Percentiles rank a stretch among this genome's conserved stretches.
Conservation (phyloP, 2,888 invertebrate genomes). For the Aphidoletes aphidimyza region DNA sequence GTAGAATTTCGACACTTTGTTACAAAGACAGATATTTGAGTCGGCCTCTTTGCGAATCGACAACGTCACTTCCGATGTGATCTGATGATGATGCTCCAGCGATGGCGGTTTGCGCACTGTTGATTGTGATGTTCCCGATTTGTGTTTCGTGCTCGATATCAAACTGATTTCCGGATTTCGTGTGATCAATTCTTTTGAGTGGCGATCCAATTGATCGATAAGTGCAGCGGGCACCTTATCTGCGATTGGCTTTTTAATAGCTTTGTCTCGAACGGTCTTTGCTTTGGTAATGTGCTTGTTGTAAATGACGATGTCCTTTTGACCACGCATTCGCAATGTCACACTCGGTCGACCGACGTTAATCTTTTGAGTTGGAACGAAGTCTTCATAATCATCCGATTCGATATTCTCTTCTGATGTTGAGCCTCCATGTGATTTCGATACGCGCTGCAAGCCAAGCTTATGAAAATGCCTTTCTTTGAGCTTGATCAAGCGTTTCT, state of each 20-base stretch:
- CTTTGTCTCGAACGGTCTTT: conserved; percentile 1
- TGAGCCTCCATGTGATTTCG: conserved; percentile 7
- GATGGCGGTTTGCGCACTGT: not conserved
- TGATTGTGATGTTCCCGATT: not conserved
- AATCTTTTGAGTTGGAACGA: conserved; percentile 63
- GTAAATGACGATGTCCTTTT: not conserved
- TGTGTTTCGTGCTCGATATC: conserved; percentile 53
- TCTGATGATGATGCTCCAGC: not conserved
- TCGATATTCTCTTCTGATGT: conserved; percentile 62
- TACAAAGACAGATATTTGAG: conserved; percentile 68
- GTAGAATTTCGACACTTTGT: conserved; percentile 68
- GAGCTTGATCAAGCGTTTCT: conserved; percentile 67
- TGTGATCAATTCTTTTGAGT: conserved; percentile 1
- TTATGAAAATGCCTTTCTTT: conserved; percentile 72
- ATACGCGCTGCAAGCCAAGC: conserved; percentile 68
- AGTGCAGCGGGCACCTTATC: not conserved
- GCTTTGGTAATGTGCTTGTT: not conserved
- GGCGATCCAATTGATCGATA: conserved; percentile 29
- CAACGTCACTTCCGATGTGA: conserved; percentile 8
- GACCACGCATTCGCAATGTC: conserved; percentile 62
- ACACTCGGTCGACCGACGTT: conserved; percentile 65
- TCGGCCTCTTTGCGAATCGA: conserved; percentile 48
- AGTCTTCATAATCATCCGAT: conserved; percentile 66
- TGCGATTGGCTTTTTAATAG: not conserved
- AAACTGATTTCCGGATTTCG: conserved; percentile 49